A percentile compares a stretch with the other conserved stretches of the same genome.
Conservation (phyloP, 2,888 invertebrate genomes). For the Luperina testacea region DNA sequence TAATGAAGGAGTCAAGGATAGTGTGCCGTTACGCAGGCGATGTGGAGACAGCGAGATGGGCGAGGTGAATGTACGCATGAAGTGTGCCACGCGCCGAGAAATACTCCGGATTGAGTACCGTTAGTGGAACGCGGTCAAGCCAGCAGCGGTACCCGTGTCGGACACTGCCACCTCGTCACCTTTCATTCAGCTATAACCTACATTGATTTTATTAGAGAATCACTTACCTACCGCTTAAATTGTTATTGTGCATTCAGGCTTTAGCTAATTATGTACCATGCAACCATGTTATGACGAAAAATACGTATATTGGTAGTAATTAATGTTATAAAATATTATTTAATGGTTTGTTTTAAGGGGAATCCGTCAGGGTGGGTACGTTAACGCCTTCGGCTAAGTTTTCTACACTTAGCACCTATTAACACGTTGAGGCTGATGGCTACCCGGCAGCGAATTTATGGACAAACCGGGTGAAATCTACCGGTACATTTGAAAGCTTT, state of each 20-base stretch:
- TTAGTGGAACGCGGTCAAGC: slow-evolving; percentile 90
- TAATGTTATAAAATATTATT: background rate
- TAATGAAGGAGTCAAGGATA: slow-evolving; percentile 52
- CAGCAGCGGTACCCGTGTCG: slow-evolving; percentile 82
- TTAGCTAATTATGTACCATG: slow-evolving; percentile 1
- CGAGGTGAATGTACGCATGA: slow-evolving; percentile 89
- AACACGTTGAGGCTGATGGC: background rate
- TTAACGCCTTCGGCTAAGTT: background rate
- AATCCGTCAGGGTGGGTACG: background rate
- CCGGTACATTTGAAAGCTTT: background rate
- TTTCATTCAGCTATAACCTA: slow-evolving; percentile 69
- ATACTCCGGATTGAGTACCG: slow-evolving; percentile 89
- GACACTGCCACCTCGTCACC: slow-evolving; percentile 76
- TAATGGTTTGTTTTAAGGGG: background rate
- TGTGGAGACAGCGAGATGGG: slow-evolving; percentile 81
- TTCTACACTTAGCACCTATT: background rate
- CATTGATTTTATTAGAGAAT: slow-evolving; percentile 35
- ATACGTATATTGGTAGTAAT: background rate
- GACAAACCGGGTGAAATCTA: background rate
- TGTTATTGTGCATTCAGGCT: background rate
- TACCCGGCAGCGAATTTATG: background rate
- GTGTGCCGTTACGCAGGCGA: slow-evolving; percentile 52
- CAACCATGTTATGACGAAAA: background rate
- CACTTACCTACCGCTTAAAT: background rate
- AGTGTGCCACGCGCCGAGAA: slow-evolving; percentile 89